A percentile compares a stretch with the other conserved stretches of the same genome.
Conservation (phyloP, 2,113 vertebrate species). For the Campylorhamphus procurvoides region DNA sequence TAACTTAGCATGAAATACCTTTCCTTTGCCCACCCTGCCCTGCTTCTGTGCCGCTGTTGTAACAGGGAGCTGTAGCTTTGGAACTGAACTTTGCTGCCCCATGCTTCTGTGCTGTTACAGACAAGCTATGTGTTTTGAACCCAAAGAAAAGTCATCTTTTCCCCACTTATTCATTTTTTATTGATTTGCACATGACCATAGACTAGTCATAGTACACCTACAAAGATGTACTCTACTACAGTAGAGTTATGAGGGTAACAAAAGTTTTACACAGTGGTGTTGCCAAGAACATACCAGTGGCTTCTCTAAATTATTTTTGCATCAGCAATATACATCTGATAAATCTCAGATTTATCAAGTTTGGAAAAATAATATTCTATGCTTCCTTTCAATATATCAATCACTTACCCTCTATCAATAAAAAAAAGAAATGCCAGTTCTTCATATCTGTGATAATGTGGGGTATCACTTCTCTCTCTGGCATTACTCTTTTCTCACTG, state of each 20-base stretch:
- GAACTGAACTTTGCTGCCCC: background rate
- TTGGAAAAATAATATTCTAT: background rate
- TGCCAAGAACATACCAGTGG: background rate
- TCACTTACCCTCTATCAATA: background rate
- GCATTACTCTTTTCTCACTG: background rate
- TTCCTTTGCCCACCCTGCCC: rapidly evolving
- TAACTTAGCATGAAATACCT: background rate
- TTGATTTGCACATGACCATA: background rate
- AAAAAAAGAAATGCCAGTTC: background rate
- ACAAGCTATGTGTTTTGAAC: background rate
- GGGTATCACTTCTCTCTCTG: background rate
- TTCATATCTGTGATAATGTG: background rate
- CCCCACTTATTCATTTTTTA: background rate
- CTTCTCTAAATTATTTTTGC: background rate
- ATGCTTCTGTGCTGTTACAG: background rate
- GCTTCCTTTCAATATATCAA: background rate
- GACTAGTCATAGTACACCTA: background rate
- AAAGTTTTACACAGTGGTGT: background rate
- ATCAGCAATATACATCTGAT: background rate
- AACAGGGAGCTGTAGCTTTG: background rate
- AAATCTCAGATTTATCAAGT: background rate
- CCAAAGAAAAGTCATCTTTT: background rate
- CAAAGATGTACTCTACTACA: background rate
- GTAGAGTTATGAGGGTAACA: background rate
- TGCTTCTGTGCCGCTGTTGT: background rate